These are phyloP conservation scores for Pomatostomus ruficeps DNA, from an alignment of 2,113 vertebrate species.

Conservation along the genomic window DNA sequence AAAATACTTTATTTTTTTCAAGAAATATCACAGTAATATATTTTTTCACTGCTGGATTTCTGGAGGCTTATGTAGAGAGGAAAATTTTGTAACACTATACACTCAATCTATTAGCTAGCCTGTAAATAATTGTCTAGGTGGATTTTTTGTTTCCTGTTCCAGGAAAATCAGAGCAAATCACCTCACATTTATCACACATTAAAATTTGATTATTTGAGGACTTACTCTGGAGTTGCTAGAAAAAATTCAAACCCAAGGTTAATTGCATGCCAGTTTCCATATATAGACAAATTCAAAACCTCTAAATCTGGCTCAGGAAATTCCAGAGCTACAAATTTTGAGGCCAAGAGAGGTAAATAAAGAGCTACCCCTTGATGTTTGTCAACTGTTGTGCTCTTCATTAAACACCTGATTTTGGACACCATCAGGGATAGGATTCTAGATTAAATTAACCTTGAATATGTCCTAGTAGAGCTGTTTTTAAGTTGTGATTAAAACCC, in stretches of 20 bases:
- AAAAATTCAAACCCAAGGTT: not conserved
- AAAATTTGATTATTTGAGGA: not conserved
- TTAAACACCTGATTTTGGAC: not conserved
- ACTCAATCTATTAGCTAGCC: not conserved
- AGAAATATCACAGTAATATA: not conserved
- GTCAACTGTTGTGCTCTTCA: not conserved
- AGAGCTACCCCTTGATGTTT: not conserved
- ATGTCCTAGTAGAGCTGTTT: not conserved
- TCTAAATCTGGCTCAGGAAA: not conserved
- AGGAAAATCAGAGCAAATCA: not conserved
- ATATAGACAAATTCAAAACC: not conserved
- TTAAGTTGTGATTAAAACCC: not conserved
- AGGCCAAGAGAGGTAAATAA: not conserved
- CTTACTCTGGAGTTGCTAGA: not conserved
- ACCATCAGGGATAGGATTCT: not conserved
- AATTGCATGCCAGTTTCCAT: not conserved
- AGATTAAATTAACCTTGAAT: not conserved
- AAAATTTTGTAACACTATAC: not conserved
- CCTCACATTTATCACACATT: not conserved
- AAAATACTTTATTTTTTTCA: not conserved
- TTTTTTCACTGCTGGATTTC: not conserved
- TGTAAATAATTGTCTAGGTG: not conserved
- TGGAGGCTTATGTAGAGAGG: not conserved
- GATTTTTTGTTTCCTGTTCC: not conserved
- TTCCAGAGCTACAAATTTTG: not conserved